Percentiles rank a stretch among this genome's conserved stretches.
These are phyloP conservation scores for Dasysyrphus albostriatus DNA, from an alignment of 2,888 invertebrate species.

Conservation along the genomic window DNA sequence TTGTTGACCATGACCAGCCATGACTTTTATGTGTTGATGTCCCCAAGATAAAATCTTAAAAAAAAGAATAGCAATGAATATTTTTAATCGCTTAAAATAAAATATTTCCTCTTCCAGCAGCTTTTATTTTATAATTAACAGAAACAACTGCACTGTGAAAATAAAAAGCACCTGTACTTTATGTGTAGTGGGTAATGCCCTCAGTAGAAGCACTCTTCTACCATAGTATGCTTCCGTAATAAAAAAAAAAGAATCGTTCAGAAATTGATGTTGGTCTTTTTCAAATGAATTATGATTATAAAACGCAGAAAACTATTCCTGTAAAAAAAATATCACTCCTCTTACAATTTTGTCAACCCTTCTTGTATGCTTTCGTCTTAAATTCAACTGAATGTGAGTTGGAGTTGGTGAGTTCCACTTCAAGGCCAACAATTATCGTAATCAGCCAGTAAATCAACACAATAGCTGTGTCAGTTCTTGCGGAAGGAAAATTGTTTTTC, in stretches of 20 bases:
- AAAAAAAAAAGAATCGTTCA: not conserved
- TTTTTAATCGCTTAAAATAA: constrained; percentile 20
- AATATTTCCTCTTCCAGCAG: constrained; percentile 52
- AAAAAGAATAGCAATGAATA: constrained; percentile 32
- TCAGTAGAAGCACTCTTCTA: not conserved
- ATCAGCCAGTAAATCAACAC: constrained; percentile 75
- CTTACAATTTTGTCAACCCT: constrained; percentile 66
- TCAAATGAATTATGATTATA: constrained; percentile 43
- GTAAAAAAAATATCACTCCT: constrained; percentile 39
- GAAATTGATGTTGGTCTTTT: constrained; percentile 11
- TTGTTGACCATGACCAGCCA: constrained; percentile 15
- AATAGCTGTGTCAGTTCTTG: constrained; percentile 68
- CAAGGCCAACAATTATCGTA: constrained; percentile 74
- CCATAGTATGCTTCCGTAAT: constrained; percentile 26
- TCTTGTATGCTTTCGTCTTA: constrained; percentile 24
- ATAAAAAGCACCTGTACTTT: constrained; percentile 29
- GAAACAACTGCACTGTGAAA: constrained; percentile 18
- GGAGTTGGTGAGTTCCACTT: constrained; percentile 48
- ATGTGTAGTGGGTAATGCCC: not conserved
- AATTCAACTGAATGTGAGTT: constrained; percentile 10
- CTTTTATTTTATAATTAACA: constrained; percentile 67
- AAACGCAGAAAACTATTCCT: constrained; percentile 52
- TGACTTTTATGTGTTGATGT: constrained; percentile 12
- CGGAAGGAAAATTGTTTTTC: constrained; percentile 70
- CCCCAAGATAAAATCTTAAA: constrained; percentile 36